Evolutionary conservation across 2,888 invertebrate genomes (phyloP), one percentile per base, ranked within the genome.

Genomic region (Drosophila pullipes): DNA sequence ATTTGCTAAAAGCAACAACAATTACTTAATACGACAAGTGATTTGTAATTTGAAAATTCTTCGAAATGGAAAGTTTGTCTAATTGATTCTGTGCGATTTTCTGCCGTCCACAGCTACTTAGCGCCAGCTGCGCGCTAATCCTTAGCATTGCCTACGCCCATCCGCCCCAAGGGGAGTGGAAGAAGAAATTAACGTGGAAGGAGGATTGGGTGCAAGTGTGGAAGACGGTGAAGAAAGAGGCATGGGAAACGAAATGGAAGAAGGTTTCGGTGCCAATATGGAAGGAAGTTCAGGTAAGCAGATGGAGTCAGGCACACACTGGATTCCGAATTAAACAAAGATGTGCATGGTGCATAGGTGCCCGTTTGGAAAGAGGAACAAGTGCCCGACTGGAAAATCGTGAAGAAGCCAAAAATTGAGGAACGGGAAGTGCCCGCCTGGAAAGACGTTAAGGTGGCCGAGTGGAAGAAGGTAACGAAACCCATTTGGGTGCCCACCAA

Each of bases 131-230:
- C 80, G 91, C 92, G 91, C 90, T 92, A 52, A 80, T 92, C 70
- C 79, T 92, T 67, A 91, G 92, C 79, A 82, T 91, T 69, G 89
- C 91, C 62, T 88, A 85, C 68, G 93, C 93, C 69, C 93, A 93
- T 89, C 93, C 93, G 39, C 96, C 96, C 72, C 94, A 95, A 88
- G 97, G 97, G 71, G 95, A 95, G 81, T 97, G 96, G 96, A 96
- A 97, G 92, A 97, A 97, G 93, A 97, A 97, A 93, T 94, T 97
- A 54, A 95, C 95, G 35, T 97, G 97, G 97, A 97, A 97, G 93
- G 96, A 96, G 72, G 97, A 97, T 82, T 97, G 96, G 96, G 91
- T 92, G 6, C 92, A 93, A 76, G 91, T 96, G 35, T 96, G 96
- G 96, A 96, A 96, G 93, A 95, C 95, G 0, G 95, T 96, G 53